These are phyloP conservation scores for Aurelia aurita complex sp. Pacific DNA, from an alignment of 30 jellyfish, hydroid and myxozoan genomes.

Conservation along the genomic window DNA sequence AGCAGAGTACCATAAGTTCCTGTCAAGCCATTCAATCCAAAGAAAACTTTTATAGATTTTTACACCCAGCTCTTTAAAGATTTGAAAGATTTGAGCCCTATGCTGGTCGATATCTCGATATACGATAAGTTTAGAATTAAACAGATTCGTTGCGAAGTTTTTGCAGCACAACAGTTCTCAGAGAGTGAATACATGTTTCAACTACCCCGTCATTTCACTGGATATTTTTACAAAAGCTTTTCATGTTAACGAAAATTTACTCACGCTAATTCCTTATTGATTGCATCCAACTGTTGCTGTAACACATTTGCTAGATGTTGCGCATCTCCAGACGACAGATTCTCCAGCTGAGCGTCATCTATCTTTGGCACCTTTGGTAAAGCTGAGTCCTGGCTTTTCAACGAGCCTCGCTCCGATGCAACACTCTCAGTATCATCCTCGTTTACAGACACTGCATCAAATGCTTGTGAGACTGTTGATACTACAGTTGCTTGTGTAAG, in stretches of 20 bases:
- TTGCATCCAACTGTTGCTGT: slow-evolving; percentile 87
- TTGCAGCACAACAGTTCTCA: no score
- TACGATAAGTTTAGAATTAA: no score
- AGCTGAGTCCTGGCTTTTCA: slow-evolving; percentile 27
- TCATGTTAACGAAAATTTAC: not conserved
- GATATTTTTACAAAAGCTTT: no score
- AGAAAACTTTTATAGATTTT: no score
- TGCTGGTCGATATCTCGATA: no score
- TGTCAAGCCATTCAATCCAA: no score
- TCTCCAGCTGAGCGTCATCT: slow-evolving; percentile 73
- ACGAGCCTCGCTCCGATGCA: slow-evolving; percentile 46
- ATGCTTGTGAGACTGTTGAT: slow-evolving; percentile 70
- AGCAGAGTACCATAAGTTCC: no score
- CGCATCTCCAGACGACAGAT: slow-evolving; percentile 87
- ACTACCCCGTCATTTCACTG: no score
- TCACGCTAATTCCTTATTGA: slow-evolving; percentile 86
- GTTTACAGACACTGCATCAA: slow-evolving; percentile 40
- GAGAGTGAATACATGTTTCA: not conserved
- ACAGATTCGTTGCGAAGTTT: no score
- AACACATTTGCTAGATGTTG: slow-evolving; percentile 81
- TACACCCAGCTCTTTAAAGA: no score
- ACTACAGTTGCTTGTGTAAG: slow-evolving; percentile 82
- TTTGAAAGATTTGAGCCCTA: no score
- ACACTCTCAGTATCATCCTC: slow-evolving; percentile 62
- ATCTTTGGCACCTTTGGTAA: slow-evolving; percentile 48